These are phyloP conservation scores for Psittacula derbiana DNA, from an alignment of 2,797 vertebrate genomes.

Conservation along the genomic window DNA sequence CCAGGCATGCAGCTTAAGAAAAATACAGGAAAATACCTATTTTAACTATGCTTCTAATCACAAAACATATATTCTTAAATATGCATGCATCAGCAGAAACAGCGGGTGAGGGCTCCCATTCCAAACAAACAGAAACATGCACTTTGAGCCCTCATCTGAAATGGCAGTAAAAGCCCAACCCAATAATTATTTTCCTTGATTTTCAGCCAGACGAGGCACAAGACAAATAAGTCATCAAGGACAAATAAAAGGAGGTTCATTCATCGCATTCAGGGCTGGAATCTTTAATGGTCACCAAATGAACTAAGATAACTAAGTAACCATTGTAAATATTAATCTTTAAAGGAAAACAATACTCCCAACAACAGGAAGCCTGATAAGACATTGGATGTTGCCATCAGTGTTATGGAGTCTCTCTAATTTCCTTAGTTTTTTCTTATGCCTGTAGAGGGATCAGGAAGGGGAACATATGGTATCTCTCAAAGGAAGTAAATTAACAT, in stretches of 20 bases:
- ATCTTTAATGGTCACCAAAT: constrained; percentile 60
- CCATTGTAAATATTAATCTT: constrained; percentile 72
- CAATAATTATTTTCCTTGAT: constrained; percentile 67
- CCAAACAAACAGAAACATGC: constrained; percentile 35
- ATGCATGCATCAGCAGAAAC: constrained; percentile 21
- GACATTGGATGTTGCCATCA: constrained; percentile 63
- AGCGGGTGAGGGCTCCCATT: not conserved
- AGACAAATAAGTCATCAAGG: constrained; percentile 69
- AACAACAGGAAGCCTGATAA: constrained; percentile 69
- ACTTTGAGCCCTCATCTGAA: constrained; percentile 51
- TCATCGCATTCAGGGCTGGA: constrained; percentile 57
- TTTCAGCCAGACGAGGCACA: constrained; percentile 62
- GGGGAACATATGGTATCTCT: constrained; percentile 51
- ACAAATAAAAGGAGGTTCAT: constrained; percentile 70
- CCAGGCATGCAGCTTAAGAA: not conserved
- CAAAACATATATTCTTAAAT: not conserved
- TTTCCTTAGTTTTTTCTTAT: constrained; percentile 64
- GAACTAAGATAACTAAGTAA: constrained; percentile 70
- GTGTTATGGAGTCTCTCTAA: constrained; percentile 52
- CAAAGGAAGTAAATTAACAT: constrained; percentile 68
- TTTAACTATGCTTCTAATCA: not conserved
- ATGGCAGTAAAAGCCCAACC: constrained; percentile 63
- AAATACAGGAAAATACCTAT: not conserved
- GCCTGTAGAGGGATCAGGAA: constrained; percentile 54
- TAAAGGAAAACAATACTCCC: constrained; percentile 69